phyloP scores from a whole-genome alignment of 2,113 vertebrate genomes.

The Buteo buteo region DNA sequence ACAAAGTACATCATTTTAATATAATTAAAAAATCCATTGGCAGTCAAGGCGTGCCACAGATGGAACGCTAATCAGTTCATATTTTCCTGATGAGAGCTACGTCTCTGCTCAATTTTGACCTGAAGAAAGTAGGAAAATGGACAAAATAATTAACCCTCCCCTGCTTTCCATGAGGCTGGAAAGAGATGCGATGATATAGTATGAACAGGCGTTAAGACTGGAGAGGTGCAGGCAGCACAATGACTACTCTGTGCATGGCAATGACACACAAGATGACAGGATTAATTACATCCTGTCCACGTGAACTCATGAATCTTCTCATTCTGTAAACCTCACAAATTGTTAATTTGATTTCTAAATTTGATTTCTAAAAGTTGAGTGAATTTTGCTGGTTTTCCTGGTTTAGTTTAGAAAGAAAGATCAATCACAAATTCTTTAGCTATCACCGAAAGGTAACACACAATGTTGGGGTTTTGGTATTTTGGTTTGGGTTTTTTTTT shows the following conservation, averaged over 20 bases:
- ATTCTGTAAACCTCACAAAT: not conserved
- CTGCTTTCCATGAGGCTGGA: not conserved
- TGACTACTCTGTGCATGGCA: not conserved
- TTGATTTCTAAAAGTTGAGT: not conserved
- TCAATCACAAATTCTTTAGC: not conserved
- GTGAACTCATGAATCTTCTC: not conserved
- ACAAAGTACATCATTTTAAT: conserved; percentile 55
- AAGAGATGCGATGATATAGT: not conserved
- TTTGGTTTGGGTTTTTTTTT: too few relatives aligned
- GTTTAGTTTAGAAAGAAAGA: not conserved
- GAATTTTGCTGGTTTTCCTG: not conserved
- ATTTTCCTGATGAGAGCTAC: conserved; percentile 8
- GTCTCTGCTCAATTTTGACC: conserved; percentile 22
- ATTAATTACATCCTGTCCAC: not conserved
- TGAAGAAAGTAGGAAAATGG: not conserved
- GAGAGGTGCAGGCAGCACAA: not conserved
- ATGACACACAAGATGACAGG: not conserved
- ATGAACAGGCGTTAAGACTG: not conserved
- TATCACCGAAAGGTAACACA: not conserved
- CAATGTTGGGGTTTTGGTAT: not conserved
- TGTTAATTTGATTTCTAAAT: not conserved
- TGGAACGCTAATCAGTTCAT: conserved; percentile 38
- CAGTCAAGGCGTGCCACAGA: not conserved
- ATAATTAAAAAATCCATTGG: conserved; percentile 49
- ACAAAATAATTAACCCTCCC: not conserved